These are phyloP conservation scores for Sericinus montela DNA, from an alignment of 2,888 invertebrate species.

Conservation along the genomic window DNA sequence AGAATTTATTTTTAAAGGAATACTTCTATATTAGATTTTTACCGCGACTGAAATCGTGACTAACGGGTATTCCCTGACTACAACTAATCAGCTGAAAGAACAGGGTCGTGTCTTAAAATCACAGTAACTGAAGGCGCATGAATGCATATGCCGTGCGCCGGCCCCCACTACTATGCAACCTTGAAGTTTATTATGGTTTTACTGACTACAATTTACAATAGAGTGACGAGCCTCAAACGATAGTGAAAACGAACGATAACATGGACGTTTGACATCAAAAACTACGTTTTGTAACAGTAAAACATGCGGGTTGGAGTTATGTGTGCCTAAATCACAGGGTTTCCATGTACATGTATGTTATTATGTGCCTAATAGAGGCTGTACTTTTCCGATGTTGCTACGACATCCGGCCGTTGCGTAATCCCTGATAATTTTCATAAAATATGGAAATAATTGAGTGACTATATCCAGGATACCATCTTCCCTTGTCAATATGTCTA, in stretches of 20 bases:
- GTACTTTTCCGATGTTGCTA: conserved; percentile 37
- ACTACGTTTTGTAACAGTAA: conserved; percentile 52
- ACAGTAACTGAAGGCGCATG: conserved; percentile 49
- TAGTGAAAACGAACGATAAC: conserved; percentile 61
- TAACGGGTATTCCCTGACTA: background rate
- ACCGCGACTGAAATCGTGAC: background rate
- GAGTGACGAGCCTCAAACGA: conserved; percentile 69
- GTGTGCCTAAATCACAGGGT: conserved; percentile 34
- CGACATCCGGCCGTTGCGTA: conserved; percentile 31
- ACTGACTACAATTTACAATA: conserved; percentile 74
- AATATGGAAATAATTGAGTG: conserved; percentile 33
- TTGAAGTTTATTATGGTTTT: conserved; percentile 75
- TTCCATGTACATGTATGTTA: conserved; percentile 19
- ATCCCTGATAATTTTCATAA: conserved; percentile 43
- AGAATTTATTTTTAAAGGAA: no score
- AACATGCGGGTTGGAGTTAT: conserved; percentile 45
- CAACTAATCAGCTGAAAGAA: background rate
- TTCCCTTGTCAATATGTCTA: background rate
- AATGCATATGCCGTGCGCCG: conserved; percentile 42
- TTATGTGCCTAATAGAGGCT: conserved; percentile 28
- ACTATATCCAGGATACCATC: conserved; percentile 36
- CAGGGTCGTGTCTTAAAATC: conserved; percentile 19
- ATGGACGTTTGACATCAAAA: conserved; percentile 21
- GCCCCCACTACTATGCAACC: conserved; percentile 66
- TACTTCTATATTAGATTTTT: no score